Evolutionary conservation across 2,113 vertebrate genomes (phyloP), one percentile per base, ranked within the genome.

Genomic region (Pseudopipra pipra): DNA sequence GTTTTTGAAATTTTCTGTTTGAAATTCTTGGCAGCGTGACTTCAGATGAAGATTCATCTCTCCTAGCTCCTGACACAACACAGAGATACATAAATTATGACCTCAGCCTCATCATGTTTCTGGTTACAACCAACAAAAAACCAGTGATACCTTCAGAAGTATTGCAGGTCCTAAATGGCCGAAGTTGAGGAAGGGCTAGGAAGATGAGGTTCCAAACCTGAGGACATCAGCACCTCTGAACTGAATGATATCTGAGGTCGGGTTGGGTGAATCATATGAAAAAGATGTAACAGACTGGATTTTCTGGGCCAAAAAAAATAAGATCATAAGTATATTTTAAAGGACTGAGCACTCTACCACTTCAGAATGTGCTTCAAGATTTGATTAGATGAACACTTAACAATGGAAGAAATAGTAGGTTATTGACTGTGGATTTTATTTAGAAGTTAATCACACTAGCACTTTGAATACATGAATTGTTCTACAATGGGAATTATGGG

Each of bases 181-280:
- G 49, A 59, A 77, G 14, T 20, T 66, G 49, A 62, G 22, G 8
- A 74, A 70, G 3, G 28, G 11, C 20, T 12, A 66, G 12, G 22
- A 78, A 51, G 65, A 71, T 41, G 14, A 81, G 6, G 2, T 12
- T 71, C 21, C 44, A 49, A 65, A 89, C 15, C 21, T 68, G 24
- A 70, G 24, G 30, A 56, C 16, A 61, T 6, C 33, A 73, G 9
- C 12, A 39, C 5, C 8, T 90, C 62, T 55, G 52, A 82, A 43
- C 5, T 31, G 7, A 33, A 35, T 0, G 1, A 5, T 10, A 23
- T 47, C 33, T 0, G 2, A 68, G 27, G 8, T 6, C 65, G n/a
- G 23, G 7, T 30, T 76, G 20, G 11, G 11, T n/a, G 23, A 82
- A 27, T 58, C 18, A 20, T 8, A 2, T 39, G 8, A 27, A 27